phyloP scores from a whole-genome alignment of 2,113 vertebrate genomes.

The Tachysurus fulvidraco region DNA sequence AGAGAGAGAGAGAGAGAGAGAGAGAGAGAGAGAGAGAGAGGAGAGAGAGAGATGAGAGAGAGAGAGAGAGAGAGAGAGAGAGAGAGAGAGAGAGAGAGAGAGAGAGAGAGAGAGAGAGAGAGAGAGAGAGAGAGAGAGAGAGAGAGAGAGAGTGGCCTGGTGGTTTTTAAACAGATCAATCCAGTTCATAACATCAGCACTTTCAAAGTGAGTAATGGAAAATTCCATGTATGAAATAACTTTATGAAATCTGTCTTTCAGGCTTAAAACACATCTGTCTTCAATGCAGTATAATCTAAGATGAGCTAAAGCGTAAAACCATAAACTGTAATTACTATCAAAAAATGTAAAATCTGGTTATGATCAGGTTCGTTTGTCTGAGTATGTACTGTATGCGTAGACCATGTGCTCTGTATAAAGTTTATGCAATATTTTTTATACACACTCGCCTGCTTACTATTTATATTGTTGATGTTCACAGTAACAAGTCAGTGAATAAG shows the following conservation, averaged over 20 bases:
- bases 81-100: background rate
- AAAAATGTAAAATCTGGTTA: background rate
- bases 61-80: background rate
- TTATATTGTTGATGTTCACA: slow-evolving; percentile 19
- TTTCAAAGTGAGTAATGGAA: slow-evolving; percentile 43
- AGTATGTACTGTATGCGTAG: background rate
- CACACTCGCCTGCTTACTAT: background rate
- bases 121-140: background rate
- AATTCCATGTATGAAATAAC: slow-evolving; percentile 49
- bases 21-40: background rate
- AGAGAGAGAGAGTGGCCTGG: slow-evolving; percentile 10
- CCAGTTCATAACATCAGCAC: slow-evolving; percentile 27
- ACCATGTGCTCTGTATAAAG: background rate
- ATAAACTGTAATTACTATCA: slow-evolving; percentile 13
- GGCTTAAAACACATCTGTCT: slow-evolving; percentile 59
- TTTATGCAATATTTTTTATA: background rate
- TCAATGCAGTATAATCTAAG: slow-evolving; percentile 2
- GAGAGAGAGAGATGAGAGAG: too few species aligned
- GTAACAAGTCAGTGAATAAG: slow-evolving; percentile 12
- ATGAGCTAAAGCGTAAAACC: background rate
- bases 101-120: background rate
- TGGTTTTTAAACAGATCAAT: slow-evolving; percentile 37
- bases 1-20: background rate
- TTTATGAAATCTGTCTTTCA: slow-evolving; percentile 55
- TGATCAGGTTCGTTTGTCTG: background rate